Base-by-base conservation (phyloP, 2,113 vertebrate genomes). In the Pangasianodon hypophthalmus region DNA sequence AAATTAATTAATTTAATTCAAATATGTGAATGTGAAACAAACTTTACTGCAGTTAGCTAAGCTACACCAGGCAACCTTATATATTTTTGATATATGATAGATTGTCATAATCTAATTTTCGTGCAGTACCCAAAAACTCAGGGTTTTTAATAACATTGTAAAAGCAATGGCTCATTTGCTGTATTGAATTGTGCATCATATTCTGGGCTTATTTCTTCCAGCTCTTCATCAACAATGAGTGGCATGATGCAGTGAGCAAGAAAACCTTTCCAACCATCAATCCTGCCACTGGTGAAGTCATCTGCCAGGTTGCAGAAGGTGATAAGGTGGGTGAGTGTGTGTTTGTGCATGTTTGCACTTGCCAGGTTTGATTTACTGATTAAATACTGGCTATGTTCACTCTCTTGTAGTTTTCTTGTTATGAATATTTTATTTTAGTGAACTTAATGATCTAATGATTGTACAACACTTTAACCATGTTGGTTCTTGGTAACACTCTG, bases 141-240 rank as follows among this genome's bases (percentile, higher is more conserved):
- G 26, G 24, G 8, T 11, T 64, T 29, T 64, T 54, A 54, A 54
- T 10, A 64, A 8, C 18, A 75, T 19, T 24, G 19, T 75, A 26
- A 48, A 26, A 79, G 48, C 11, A 48, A 6, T 29, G 21, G 1
- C 41, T 77, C 9, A 48, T 77, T 44, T 26, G 21, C 73, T 79
- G 21, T 79, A 79, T 26, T n/a, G 24, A 79, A n/a, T 29, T 29
- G 29, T 6, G 2, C 6, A 9, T 54, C n/a, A 3, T 69, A 58
- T 46, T 26, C 26, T 86, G 16, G 1, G 1, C 16, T 60, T 85
- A 13, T 92, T 60, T 10, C 0, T 89, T 92, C 14, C 94, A 99
- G 98, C 97, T 99, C 87, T 99, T 99, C 90, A 99, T 99, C 90
- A 97, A 98, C 91, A 99, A 99, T 0, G 95, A 98, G 41, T 99